These are phyloP conservation scores for Enteromius treurensis DNA, from an alignment of 2,797 vertebrate species.

Conservation along the genomic window DNA sequence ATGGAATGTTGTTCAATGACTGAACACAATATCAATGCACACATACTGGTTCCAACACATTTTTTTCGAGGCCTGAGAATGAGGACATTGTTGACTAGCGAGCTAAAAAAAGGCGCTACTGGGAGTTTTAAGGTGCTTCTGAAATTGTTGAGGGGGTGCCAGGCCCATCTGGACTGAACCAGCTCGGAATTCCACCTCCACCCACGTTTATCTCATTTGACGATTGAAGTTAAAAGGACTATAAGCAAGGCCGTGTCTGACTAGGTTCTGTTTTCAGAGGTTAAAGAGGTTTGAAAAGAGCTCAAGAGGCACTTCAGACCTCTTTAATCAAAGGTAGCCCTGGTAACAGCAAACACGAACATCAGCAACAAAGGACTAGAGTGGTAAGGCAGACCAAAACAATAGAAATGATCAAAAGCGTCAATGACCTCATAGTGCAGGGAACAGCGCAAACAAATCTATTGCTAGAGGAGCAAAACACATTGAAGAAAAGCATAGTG, in stretches of 20 bases:
- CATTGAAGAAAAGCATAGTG: not conserved
- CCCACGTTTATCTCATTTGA: not conserved
- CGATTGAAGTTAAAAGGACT: conserved; percentile 7
- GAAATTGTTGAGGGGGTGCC: conserved; percentile 25
- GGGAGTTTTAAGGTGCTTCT: not conserved
- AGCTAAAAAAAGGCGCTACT: not conserved
- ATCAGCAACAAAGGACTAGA: conserved; percentile 13
- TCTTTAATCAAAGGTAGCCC: conserved; percentile 13
- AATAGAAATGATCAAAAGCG: conserved; percentile 1
- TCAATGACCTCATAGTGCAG: not conserved
- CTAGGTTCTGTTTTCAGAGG: conserved; percentile 3
- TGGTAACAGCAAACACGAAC: conserved; percentile 24
- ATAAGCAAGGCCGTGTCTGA: not conserved
- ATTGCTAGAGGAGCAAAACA: not conserved
- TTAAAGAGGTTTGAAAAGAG: not conserved
- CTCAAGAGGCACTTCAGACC: conserved; percentile 6
- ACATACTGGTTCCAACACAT: conserved; percentile 53
- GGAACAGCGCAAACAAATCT: not conserved
- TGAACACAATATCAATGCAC: conserved; percentile 17
- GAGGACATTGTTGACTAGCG: not conserved
- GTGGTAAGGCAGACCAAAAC: not conserved
- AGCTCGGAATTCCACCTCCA: not conserved
- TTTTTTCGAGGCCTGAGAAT: conserved; percentile 30
- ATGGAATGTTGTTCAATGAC: conserved; percentile 11
- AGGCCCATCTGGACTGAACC: conserved; percentile 15